phyloP scores from a whole-genome alignment of 2,797 vertebrate genomes.

The Chaenodraco wilsoni region DNA sequence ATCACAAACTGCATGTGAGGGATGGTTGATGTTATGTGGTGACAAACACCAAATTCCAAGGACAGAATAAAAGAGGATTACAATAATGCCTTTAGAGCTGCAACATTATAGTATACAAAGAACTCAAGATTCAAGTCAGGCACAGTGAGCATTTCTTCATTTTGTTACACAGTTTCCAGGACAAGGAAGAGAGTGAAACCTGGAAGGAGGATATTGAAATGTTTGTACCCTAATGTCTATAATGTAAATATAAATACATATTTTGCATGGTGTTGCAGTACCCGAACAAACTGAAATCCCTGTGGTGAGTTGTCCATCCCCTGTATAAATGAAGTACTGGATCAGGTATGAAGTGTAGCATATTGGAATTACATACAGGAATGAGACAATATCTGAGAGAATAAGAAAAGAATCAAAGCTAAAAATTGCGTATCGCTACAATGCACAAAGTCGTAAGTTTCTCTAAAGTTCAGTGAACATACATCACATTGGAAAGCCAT shows the following conservation, averaged over 20 bases:
- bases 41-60: not conserved
- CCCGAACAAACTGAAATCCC: not conserved
- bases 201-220: not conserved
- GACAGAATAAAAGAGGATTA: not conserved
- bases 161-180: no score
- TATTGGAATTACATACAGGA: slow-evolving; percentile 41
- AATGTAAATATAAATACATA: not conserved
- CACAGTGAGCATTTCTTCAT: no score
- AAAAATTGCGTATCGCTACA: slow-evolving; percentile 59
- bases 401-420: slow-evolving; percentile 57
- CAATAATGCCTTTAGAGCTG: not conserved
- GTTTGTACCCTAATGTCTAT: not conserved
- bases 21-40: not conserved
- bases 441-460: slow-evolving; percentile 70
- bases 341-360: slow-evolving; percentile 32
- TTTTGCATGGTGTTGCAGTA: slow-evolving; percentile 9
- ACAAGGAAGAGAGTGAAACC: not conserved
- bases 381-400: slow-evolving; percentile 51
- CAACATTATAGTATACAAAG: no score
- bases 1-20: no score
- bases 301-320: not conserved
- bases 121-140: no score
- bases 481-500: slow-evolving; percentile 82
- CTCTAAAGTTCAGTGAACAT: slow-evolving; percentile 81
- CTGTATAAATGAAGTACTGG: slow-evolving; percentile 18